These are phyloP conservation scores for Aphis gossypii DNA, from an alignment of 1,140 invertebrate genomes.

Conservation along the genomic window DNA sequence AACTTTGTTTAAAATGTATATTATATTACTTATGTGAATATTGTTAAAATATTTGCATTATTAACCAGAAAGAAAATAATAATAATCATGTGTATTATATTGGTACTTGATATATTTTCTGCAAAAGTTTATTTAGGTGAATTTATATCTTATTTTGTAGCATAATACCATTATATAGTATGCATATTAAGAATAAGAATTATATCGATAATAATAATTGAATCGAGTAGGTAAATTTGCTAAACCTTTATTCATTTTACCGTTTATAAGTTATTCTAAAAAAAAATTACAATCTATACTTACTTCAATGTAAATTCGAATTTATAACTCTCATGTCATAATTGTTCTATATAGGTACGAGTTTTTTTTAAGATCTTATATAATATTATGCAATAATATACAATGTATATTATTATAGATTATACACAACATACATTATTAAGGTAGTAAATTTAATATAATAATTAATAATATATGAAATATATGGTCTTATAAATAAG, in stretches of 20 bases:
- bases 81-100: background rate
- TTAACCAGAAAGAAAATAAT: constrained; percentile 10
- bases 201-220: background rate
- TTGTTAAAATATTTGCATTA: background rate
- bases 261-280: background rate
- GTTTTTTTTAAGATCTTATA: too few relatives aligned
- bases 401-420: too few relatives aligned
- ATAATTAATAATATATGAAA: too few relatives aligned
- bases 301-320: background rate
- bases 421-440: background rate
- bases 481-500: background rate
- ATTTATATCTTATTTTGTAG: background rate
- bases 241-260: background rate
- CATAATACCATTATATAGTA: too few relatives aligned
- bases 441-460: background rate
- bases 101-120: background rate
- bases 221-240: background rate
- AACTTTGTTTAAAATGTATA: constrained; percentile 5
- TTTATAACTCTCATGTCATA: background rate
- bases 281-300: background rate
- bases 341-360: background rate
- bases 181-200: background rate
- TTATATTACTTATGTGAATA: constrained; percentile 7
- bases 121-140: background rate
- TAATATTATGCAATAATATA: too few relatives aligned